Evolutionary conservation across 1,140 invertebrate species (phyloP).

Genomic region (Drosophila cardini): DNA sequence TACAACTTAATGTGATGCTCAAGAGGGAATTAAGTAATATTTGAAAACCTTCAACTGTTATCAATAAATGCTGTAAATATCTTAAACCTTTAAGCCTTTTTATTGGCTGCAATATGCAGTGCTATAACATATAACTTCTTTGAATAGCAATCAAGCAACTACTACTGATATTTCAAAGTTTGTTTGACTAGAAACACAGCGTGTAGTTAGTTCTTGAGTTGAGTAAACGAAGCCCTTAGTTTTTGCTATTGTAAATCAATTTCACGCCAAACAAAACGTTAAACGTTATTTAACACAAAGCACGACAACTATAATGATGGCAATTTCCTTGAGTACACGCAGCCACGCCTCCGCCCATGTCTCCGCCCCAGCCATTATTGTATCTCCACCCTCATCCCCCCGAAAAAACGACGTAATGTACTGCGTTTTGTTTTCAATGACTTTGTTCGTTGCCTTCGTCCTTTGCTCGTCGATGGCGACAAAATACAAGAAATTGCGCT

Average conservation of each 20-base stretch:
- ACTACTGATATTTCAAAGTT: not conserved
- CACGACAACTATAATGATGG: constrained; percentile 77
- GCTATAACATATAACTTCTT: too few relatives aligned
- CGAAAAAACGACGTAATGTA: constrained; percentile 14
- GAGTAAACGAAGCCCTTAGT: constrained; percentile 11
- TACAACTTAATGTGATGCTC: constrained; percentile 11
- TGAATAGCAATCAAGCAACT: not conserved
- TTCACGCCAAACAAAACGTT: constrained; percentile 78
- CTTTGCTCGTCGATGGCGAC: constrained; percentile 42
- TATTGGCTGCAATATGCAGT: too few relatives aligned
- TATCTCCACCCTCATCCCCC: not conserved
- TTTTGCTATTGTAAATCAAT: constrained; percentile 68
- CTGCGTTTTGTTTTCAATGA: constrained; percentile 45
- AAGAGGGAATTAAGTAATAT: not conserved
- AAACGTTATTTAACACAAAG: constrained; percentile 78
- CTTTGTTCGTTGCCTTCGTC: constrained; percentile 35
- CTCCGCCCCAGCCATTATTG: constrained; percentile 2
- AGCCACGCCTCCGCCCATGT: constrained; percentile 13
- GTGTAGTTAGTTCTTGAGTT: constrained; percentile 4
- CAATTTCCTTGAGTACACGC: constrained; percentile 80
- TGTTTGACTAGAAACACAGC: not conserved
- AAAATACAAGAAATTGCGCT: constrained; percentile 78
- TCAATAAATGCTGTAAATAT: too few relatives aligned
- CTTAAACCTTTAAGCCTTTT: too few relatives aligned
- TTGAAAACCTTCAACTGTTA: too few relatives aligned